Evolutionary conservation across 2,113 vertebrate genomes (phyloP).

Genomic region (Xiphophorus maculatus): DNA sequence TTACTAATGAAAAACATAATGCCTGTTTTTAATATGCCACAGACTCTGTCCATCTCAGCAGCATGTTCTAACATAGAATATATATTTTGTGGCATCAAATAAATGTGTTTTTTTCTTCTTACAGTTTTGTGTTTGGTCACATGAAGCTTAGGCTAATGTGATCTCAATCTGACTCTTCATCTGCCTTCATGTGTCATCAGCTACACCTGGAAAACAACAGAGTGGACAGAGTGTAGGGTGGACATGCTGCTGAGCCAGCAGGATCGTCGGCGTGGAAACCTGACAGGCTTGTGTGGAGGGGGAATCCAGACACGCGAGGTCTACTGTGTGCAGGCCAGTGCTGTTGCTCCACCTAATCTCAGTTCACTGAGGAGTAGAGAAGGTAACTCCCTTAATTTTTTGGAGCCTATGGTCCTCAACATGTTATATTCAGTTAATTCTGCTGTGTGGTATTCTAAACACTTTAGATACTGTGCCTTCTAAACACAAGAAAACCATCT

Average conservation of each 20-base stretch:
- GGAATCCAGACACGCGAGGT: constrained; percentile 90
- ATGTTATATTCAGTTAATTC: background rate
- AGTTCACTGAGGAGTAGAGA: constrained; percentile 86
- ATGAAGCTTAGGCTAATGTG: background rate
- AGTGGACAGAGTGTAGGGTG: constrained; percentile 94
- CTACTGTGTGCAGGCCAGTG: constrained; percentile 88
- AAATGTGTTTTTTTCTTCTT: too few species aligned
- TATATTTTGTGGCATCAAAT: too few species aligned
- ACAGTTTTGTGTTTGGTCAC: too few species aligned
- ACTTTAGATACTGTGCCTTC: background rate
- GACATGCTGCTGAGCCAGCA: constrained; percentile 94
- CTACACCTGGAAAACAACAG: constrained; percentile 90
- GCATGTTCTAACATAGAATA: too few species aligned
- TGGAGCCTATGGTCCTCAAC: background rate
- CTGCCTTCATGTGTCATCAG: constrained; percentile 69
- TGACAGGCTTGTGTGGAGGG: constrained; percentile 91
- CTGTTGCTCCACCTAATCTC: constrained; percentile 79
- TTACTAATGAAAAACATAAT: too few species aligned
- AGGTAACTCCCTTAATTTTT: constrained; percentile 77
- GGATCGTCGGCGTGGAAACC: constrained; percentile 92
- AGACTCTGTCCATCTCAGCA: too few species aligned
- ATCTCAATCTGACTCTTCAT: background rate
- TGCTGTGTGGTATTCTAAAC: background rate
- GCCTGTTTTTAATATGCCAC: too few species aligned
- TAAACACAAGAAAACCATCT: background rate